Conservation (phyloP, 2,888 invertebrate species). For the Drosophila borealis region DNA sequence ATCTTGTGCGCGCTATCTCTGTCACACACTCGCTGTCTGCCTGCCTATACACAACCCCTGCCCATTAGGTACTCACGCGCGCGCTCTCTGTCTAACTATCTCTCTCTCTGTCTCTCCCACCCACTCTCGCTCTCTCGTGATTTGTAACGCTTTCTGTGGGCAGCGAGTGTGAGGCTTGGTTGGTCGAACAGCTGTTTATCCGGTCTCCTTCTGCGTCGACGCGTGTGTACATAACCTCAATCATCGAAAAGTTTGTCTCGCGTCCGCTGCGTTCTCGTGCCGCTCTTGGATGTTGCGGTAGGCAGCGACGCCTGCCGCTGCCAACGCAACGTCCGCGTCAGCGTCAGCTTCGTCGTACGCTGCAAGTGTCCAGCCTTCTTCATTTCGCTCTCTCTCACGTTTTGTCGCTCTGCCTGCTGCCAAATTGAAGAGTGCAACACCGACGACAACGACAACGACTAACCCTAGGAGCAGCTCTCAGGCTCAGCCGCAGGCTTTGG, state of each 20-base stretch:
- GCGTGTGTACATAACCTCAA: conserved; percentile 78
- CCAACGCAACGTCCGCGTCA: conserved; percentile 47
- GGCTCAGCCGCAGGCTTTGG: conserved; percentile 57
- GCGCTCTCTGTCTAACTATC: conserved; percentile 24
- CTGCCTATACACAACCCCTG: conserved; percentile 10
- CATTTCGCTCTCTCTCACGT: conserved; percentile 3
- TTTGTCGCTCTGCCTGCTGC: neutral
- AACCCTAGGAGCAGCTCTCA: conserved; percentile 40
- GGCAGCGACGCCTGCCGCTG: conserved; percentile 65
- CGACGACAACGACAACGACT: conserved; percentile 28
- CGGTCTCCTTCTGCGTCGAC: conserved; percentile 62
- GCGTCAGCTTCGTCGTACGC: conserved; percentile 27
- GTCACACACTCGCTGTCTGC: conserved; percentile 20
- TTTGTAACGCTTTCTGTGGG: conserved; percentile 3
- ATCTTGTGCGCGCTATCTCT: conserved; percentile 25
- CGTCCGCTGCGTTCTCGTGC: conserved; percentile 31
- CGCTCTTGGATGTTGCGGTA: conserved; percentile 69
- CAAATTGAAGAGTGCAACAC: conserved; percentile 53
- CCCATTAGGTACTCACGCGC: conserved; percentile 25
- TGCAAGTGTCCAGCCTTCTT: conserved; percentile 40
- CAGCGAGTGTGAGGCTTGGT: conserved; percentile 25
- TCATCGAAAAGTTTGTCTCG: conserved; percentile 26
- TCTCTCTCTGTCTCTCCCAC: conserved; percentile 6
- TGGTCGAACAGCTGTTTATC: conserved; percentile 56
- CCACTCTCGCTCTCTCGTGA: conserved; percentile 14